Evolutionary conservation across 2,113 vertebrate species (phyloP).

Genomic region (Potamarius usumacintae): DNA sequence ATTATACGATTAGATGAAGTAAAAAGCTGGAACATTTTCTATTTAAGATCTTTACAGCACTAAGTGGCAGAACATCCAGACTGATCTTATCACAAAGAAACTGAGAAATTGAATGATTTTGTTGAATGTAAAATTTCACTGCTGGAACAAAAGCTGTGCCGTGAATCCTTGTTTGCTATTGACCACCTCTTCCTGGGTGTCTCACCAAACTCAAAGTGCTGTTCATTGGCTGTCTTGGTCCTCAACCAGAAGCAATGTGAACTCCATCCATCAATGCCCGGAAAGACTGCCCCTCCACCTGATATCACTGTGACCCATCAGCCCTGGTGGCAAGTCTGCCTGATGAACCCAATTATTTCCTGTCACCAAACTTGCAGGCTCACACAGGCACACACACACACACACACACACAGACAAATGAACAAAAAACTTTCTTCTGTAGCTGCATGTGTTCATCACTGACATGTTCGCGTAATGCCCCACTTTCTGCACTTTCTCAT

Average conservation of each 20-base stretch:
- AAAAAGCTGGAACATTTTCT: neutral
- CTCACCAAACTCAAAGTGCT: conserved; percentile 23
- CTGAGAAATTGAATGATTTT: conserved; percentile 22
- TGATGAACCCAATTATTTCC: conserved; percentile 58
- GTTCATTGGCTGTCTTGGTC: conserved; percentile 28
- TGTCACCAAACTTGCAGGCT: conserved; percentile 40
- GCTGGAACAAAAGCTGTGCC: conserved; percentile 12
- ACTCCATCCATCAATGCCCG: conserved; percentile 52
- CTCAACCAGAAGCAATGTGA: conserved; percentile 38
- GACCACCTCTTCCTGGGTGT: conserved; percentile 20
- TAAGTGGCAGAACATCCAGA: conserved; percentile 16
- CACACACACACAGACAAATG: neutral
- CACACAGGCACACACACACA: neutral
- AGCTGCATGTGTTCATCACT: neutral
- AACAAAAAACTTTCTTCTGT: neutral
- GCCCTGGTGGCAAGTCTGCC: conserved; percentile 44
- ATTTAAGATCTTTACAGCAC: neutral
- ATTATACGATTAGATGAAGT: conserved; percentile 1
- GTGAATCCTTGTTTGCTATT: conserved; percentile 36
- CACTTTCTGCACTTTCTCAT: neutral
- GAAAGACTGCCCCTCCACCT: conserved; percentile 27
- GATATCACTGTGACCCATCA: conserved; percentile 54
- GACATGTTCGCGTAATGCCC: neutral
- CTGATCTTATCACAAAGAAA: conserved; percentile 19
- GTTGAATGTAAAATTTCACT: conserved; percentile 26